Conservation (phyloP, 1,140 invertebrate genomes). For the Lepidurus couesii region DNA sequence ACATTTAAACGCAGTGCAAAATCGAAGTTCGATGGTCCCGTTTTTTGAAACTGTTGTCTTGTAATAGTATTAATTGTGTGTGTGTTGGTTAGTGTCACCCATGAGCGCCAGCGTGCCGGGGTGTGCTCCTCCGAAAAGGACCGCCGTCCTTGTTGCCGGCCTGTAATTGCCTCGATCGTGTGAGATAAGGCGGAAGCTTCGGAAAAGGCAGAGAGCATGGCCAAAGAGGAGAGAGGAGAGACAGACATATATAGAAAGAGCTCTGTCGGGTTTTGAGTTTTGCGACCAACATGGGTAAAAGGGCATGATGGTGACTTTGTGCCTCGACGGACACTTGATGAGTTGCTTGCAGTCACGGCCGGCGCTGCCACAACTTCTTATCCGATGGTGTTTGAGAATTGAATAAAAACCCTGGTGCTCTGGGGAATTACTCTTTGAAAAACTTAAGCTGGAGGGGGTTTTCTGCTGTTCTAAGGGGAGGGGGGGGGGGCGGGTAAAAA, state of each 20-base stretch:
- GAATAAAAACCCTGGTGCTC: too few relatives aligned
- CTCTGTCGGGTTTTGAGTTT: neutral
- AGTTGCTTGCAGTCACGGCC: slow-evolving; percentile 7
- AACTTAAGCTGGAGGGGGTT: too few relatives aligned
- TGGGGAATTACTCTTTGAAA: too few relatives aligned
- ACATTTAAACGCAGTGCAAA: too few relatives aligned
- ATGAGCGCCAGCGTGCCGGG: slow-evolving; percentile 16
- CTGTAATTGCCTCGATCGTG: slow-evolving; percentile 36
- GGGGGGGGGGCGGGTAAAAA: neutral
- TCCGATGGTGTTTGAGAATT: neutral
- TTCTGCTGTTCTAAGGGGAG: too few relatives aligned
- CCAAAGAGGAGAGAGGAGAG: neutral
- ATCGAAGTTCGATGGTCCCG: neutral
- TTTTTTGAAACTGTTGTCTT: neutral
- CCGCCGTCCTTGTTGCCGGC: slow-evolving; percentile 34
- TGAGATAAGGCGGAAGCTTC: slow-evolving; percentile 32
- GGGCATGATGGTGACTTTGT: neutral
- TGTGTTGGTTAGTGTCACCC: slow-evolving; percentile 10
- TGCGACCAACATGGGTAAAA: neutral
- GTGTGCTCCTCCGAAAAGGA: slow-evolving; percentile 24
- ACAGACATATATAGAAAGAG: neutral
- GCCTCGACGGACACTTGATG: neutral
- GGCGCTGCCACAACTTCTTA: slow-evolving; percentile 5
- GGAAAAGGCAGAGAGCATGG: neutral
- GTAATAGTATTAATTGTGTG: neutral